Base-by-base conservation (phyloP, 2,888 invertebrate species). In the Synergus gifuensis region DNA sequence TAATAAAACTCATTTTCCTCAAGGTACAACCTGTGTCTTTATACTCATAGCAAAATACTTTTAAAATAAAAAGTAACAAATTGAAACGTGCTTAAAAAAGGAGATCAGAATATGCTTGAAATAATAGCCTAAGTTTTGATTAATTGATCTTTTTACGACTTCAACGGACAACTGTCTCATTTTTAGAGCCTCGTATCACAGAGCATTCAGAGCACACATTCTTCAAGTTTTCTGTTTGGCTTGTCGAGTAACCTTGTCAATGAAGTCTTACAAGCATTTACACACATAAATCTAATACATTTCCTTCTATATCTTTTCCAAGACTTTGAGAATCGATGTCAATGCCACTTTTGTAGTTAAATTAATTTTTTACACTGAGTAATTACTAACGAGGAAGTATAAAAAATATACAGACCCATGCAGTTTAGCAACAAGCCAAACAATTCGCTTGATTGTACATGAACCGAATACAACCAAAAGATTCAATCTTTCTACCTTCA, bases 361-460 rank as follows among this genome's bases (percentile, higher is more conserved):
- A 80, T 82, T 81, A 82, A 77, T 83, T 86, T 86, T 87, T 79
- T 82, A 87, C 87, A 89, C 83, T 88, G 87, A 87, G 18, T 11
- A 54, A 49, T 28, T 22, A 49, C 36, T 69, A 36, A 54, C 84
- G 86, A 86, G 82, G 84, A 85, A 88, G 90, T 90, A 90, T 90
- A 90, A 90, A 90, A 91, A 90, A 91, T 91, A 85, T 90, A 91
- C 89, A 91, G 11, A 60, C 4, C 11, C 12, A 22, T 83, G 81
- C 82, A 84, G 80, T 86, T 85, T 63, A 86, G 82, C 83, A 87
- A 85, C 83, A 83, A 84, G 83, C 82, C 84, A 84, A 85, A 85
- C 81, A 83, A 83, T 81, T 85, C 79, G 79, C 76, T 54, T 54
- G 69, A 73, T 36, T 36, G 36, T 14, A 80, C 62, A 63, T 81